Evolutionary conservation across 2,888 invertebrate genomes (phyloP), one percentile per base, ranked within the genome.

Genomic region (Drosophila robusta): DNA sequence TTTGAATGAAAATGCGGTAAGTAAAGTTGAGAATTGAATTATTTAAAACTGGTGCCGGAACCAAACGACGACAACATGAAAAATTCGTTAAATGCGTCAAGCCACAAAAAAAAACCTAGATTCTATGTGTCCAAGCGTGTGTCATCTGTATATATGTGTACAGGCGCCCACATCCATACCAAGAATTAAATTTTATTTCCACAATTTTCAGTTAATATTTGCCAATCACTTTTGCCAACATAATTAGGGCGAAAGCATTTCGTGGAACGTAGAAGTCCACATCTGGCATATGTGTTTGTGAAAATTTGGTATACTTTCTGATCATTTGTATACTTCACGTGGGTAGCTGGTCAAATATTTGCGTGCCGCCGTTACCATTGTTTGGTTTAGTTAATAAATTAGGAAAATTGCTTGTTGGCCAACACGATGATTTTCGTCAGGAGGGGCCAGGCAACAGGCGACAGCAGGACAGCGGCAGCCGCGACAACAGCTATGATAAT

Each of bases 341-440:
- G 14, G n/a, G 11, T 5, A 9, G 38, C 44, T 62, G 56, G 24
- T 60, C 74, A 88, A 86, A 88, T 83, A 78, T 85, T 83, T 83
- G 70, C 66, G 58, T 58, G 45, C 61, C 64, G 61, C 29, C 50
- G 47, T 39, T 63, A 22, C 60, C 55, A 70, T 60, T 79, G 70
- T 76, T 80, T 73, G 67, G 68, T 62, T 75, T 74, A 83, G 87
- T 86, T 86, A 77, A 86, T 88, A 80, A 86, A 86, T 86, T 88
- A 88, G 86, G 79, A 71, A 83, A 83, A 86, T 82, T 85, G 66
- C 68, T 49, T 46, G 61, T 46, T 61, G 52, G 71, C 44, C 57
- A 66, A 64, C 14, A 32, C 44, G 50, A 26, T 41, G 36, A 29
- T 34, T 11, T 36, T 38, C 57, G 26, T 39, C 34, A 41, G 16